Evolutionary conservation across 2,113 vertebrate species (phyloP), one percentile per base, ranked within the genome.

Genomic region (Nothobranchius furzeri): DNA sequence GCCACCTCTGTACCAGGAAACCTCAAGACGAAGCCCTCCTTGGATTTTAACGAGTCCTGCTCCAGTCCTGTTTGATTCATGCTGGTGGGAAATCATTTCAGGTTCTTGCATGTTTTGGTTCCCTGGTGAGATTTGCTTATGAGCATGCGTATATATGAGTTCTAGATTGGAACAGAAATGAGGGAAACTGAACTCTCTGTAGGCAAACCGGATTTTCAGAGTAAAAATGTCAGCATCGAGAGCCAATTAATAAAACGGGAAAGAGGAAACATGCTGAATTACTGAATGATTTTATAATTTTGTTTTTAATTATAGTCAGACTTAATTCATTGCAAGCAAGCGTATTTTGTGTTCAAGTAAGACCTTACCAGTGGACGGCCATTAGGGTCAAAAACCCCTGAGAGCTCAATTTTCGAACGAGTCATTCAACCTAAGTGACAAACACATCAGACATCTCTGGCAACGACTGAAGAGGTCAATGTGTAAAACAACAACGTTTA

Each of bases 1-100:
- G 70, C 60, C 30, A 75, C 63, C 67, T 70, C 49, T 70, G 55
- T 60, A 30, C 30, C 3, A 30, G 4, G 30, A 30, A 3, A 30
- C 30, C 30, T 30, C 0, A 30, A 30, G 30, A 30, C 3, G 30
- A 30, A 3, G 75, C 58, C 73, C 37, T 50, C 48, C 70, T 75
- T 24, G 55, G 71, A 81, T 84, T 79, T 76, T 49, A 63, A 36
- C 14, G 52, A 66, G 59, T 66, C 70, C 54, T 77, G 68, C 74
- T 61, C 35, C 20, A 20, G 20, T 20, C 20, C 20, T 20, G 65
- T 77, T 73, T 78, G 75, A 83, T 89, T 84, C 71, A 84, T 77
- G 72, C 70, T 58, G 20, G 46, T 25, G 45, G 64, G 70, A 75
- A 79, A 83, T 57, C 37, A 20, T 20, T 75, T 81, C 62, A 81